Conservation (phyloP, 92 coral and sea anemone genomes). For the Muricea muricata region DNA sequence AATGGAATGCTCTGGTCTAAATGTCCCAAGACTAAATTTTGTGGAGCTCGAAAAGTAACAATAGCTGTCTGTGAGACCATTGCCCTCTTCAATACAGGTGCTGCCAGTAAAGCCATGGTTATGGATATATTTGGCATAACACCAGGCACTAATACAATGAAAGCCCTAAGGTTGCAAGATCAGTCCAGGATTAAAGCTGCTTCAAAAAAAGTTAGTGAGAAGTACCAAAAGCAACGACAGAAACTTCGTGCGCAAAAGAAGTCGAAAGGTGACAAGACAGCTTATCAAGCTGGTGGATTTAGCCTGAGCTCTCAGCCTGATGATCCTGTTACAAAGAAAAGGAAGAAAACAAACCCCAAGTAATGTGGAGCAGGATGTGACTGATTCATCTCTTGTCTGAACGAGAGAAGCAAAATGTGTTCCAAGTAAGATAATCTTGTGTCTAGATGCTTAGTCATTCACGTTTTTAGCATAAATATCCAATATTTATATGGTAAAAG, state of each 20-base stretch:
- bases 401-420: too few relatives aligned
- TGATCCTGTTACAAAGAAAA: neutral
- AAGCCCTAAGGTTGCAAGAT: constrained; percentile 53
- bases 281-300: constrained; percentile 27
- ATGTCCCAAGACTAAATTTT: constrained; percentile 69
- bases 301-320: constrained; percentile 38
- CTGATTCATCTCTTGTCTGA: too few relatives aligned
- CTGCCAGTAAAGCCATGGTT: constrained; percentile 66
- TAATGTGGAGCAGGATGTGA: too few relatives aligned
- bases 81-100: constrained; percentile 68
- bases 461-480: too few relatives aligned
- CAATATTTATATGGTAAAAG: too few relatives aligned
- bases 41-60: constrained; percentile 40
- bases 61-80: constrained; percentile 53
- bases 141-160: constrained; percentile 60
- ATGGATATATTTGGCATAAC: constrained; percentile 53
- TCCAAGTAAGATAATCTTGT: too few relatives aligned
- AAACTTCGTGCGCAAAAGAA: constrained; percentile 27
- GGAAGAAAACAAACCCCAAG: neutral
- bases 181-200: constrained; percentile 47
- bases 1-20: constrained; percentile 67
- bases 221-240: constrained; percentile 53
- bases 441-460: too few relatives aligned
- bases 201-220: constrained; percentile 48
- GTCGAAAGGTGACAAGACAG: constrained; percentile 35